A percentile compares a stretch with the other conserved stretches of the same genome.
These are phyloP conservation scores for Drosophila nigromelanica DNA, from an alignment of 1,140 invertebrate genomes.

Conservation along the genomic window DNA sequence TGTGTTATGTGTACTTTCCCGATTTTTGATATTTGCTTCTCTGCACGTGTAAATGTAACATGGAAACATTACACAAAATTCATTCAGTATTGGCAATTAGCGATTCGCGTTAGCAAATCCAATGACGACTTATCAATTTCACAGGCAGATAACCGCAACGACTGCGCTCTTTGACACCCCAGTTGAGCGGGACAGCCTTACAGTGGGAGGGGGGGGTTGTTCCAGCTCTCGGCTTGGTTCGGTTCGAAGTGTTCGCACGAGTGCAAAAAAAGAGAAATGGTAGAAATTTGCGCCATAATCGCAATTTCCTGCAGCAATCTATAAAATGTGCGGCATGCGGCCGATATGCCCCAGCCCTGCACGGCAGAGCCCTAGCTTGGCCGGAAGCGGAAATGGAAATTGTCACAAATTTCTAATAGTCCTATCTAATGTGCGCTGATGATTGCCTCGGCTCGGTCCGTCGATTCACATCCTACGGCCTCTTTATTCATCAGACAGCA, in stretches of 20 bases:
- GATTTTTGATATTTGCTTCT: neutral
- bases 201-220: no score
- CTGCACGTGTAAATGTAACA: neutral
- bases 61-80: no score
- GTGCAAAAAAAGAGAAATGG: conserved; percentile 21
- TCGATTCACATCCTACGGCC: neutral
- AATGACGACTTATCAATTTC: conserved; percentile 39
- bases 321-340: conserved; percentile 36
- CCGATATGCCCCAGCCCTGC: no score
- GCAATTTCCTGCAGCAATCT: conserved; percentile 46
- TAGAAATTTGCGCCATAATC: conserved; percentile 35
- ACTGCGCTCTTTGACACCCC: conserved; percentile 20
- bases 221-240: neutral
- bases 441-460: neutral
- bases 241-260: conserved; percentile 12
- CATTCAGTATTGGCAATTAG: conserved; percentile 22
- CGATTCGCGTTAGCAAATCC: conserved; percentile 5
- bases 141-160: neutral
- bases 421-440: conserved; percentile 7
- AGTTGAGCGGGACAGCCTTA: no score
- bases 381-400: conserved; percentile 45
- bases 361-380: conserved; percentile 7
- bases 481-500: neutral
- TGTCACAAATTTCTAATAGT: conserved; percentile 43
- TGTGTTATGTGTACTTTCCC: conserved; percentile 27